Conservation (phyloP, 1,140 invertebrate species). For the Trichogramma pretiosum region DNA sequence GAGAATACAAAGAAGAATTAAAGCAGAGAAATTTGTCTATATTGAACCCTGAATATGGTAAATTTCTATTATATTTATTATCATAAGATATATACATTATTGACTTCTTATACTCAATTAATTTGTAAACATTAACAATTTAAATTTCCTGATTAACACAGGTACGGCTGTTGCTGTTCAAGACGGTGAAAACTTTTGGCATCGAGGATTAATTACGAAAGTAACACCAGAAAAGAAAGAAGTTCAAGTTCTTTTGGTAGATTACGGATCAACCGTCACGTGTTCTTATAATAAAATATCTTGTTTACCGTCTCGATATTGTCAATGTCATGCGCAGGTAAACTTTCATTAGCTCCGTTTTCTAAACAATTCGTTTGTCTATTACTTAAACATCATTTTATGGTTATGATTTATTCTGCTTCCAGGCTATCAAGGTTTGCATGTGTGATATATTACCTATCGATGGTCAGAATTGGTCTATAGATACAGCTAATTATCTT, state of each 20-base stretch:
- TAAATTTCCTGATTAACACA: slow-evolving; percentile 20
- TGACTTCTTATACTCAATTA: too few species aligned
- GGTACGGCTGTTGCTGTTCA: slow-evolving; percentile 44
- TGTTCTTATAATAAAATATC: slow-evolving; percentile 30
- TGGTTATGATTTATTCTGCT: slow-evolving; percentile 4
- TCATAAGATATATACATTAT: too few species aligned
- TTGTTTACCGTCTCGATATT: slow-evolving; percentile 23
- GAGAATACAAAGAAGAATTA: neutral
- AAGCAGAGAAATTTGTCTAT: neutral
- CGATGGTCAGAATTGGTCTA: slow-evolving; percentile 22
- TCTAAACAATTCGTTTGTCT: neutral
- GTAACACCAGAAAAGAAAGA: slow-evolving; percentile 28
- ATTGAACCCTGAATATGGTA: slow-evolving; percentile 7
- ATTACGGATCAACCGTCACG: slow-evolving; percentile 39
- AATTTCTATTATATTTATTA: too few species aligned
- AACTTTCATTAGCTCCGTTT: neutral
- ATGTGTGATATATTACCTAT: slow-evolving; percentile 29
- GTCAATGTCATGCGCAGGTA: slow-evolving; percentile 31
- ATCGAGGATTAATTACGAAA: slow-evolving; percentile 36
- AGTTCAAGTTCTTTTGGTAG: slow-evolving; percentile 45
- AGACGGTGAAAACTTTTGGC: slow-evolving; percentile 41
- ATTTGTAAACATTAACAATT: too few species aligned
- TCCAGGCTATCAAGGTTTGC: slow-evolving; percentile 35
- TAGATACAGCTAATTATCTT: slow-evolving; percentile 15
- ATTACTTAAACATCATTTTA: neutral